Base-by-base conservation (phyloP, 2,888 invertebrate genomes). In the Ditylenchus weischeri region DNA sequence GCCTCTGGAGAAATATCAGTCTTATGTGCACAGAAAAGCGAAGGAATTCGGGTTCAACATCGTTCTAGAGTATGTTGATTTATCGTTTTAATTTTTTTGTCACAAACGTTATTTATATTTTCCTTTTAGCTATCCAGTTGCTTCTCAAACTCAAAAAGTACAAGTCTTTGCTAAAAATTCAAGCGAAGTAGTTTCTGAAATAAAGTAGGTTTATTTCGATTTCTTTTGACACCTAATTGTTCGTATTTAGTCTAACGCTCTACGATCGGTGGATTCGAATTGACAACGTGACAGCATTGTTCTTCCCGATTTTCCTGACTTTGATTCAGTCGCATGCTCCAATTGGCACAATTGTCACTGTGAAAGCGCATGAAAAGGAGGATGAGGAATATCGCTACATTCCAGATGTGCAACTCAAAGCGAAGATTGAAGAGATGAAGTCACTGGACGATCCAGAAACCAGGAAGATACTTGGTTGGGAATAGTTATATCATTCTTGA, bases 321-420 rank as follows among this genome's bases (percentile, higher is more conserved):
- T 69, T 81, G 10, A 62, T 81, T 23, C 73, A 70, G 49, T 74
- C 80, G 19, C 79, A 81, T 63, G 66, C 73, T 47, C 81, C 81
- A 2, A 69, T 77, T 48, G 81, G 81, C 35, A 75, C 79, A 51
- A 75, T 77, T 73, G 72, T 81, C 21, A 79, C 78, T 15, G 63
- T 82, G 35, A 81, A 82, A 66, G 74, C 75, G 36, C 78, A 82
- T 65, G 78, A 77, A 69, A 78, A 79, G 66, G 71, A 68, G 1
- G 81, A 81, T 68, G 81, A 82, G 64, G 75, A 76, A 58, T 72
- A 71, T 59, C 76, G 81, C 19, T 59, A 65, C 69, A 82, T 81
- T 57, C 80, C 81, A 0, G 81, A 81, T 59, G 60, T 76, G 36
- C 62, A 76, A 10, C 68, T 81, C 50, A 80, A 79, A 60, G 73